Evolutionary conservation across 2,113 vertebrate species (phyloP).

Genomic region (Nycticorax nycticorax): DNA sequence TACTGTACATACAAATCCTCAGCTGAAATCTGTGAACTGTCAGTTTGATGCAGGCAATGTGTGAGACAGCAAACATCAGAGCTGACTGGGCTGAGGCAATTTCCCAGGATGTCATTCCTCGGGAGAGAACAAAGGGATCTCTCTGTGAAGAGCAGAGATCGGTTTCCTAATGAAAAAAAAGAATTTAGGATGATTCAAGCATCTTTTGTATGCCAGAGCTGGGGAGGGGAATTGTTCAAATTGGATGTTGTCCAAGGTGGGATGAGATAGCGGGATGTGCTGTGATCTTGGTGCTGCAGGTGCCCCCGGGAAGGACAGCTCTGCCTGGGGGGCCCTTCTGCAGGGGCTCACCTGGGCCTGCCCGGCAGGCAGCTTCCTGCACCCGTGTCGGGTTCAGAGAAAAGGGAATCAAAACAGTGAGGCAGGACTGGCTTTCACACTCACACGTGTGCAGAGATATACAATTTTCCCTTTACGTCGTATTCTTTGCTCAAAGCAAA

Average conservation of each 20-base stretch:
- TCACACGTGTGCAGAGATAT: not conserved
- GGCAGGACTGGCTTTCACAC: not conserved
- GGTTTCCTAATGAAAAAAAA: constrained; percentile 6
- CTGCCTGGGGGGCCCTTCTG: not conserved
- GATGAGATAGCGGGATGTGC: not conserved
- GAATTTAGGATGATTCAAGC: constrained; percentile 6
- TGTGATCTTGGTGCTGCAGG: not conserved
- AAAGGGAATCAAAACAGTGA: not conserved
- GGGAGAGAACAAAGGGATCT: constrained; percentile 12
- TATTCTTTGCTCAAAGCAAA: not conserved
- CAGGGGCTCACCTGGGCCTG: not conserved
- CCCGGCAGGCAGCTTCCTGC: not conserved
- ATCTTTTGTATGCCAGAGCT: not conserved
- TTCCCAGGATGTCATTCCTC: constrained; percentile 49
- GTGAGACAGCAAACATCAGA: constrained; percentile 64
- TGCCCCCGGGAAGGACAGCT: not conserved
- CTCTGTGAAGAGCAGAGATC: not conserved
- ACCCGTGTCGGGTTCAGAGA: not conserved
- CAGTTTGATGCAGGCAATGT: not conserved
- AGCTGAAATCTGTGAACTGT: constrained; percentile 39
- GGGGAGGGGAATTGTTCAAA: not conserved
- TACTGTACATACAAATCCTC: not conserved
- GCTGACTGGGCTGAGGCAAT: constrained; percentile 45
- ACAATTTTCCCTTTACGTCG: not conserved
- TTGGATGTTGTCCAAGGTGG: not conserved